phyloP scores from a whole-genome alignment of 1,140 invertebrate genomes.

The Centruroides vittatus region DNA sequence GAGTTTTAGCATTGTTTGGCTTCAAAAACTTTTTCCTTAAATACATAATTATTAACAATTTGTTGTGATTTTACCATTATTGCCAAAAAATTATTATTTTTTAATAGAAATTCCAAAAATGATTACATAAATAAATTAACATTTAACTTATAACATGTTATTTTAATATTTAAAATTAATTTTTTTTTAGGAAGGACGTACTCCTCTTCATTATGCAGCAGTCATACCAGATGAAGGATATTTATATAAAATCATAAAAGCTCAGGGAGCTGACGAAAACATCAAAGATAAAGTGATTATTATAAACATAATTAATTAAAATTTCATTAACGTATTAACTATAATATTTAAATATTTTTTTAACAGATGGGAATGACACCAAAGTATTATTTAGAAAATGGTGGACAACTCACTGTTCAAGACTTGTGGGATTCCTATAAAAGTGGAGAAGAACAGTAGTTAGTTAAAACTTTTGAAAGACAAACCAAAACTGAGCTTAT shows the following conservation, averaged over 20 bases:
- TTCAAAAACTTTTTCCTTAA: too few relatives aligned
- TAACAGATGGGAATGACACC: conserved; percentile 39
- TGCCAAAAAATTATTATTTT: too few relatives aligned
- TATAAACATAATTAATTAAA: neutral
- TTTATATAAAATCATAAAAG: conserved; percentile 68
- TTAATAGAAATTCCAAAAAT: too few relatives aligned
- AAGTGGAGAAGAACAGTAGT: neutral
- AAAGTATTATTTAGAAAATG: conserved; percentile 46
- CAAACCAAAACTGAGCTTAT: too few relatives aligned
- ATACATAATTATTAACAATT: too few relatives aligned
- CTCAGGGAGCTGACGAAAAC: conserved; percentile 68
- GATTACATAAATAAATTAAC: too few relatives aligned
- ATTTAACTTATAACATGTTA: too few relatives aligned
- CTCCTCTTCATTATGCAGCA: conserved; percentile 77
- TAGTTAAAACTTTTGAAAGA: too few relatives aligned
- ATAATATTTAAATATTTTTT: too few relatives aligned
- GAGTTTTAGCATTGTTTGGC: too few relatives aligned
- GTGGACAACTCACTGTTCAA: conserved; percentile 20
- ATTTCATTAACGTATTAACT: conserved; percentile 9
- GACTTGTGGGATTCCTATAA: conserved; percentile 11
- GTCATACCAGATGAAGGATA: conserved; percentile 57
- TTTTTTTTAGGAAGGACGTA: conserved; percentile 51
- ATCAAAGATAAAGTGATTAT: conserved; percentile 60
- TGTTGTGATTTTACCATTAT: too few relatives aligned
- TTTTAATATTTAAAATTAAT: too few relatives aligned